Evolutionary conservation across 2,113 vertebrate genomes (phyloP).

Genomic region (Nestor notabilis): DNA sequence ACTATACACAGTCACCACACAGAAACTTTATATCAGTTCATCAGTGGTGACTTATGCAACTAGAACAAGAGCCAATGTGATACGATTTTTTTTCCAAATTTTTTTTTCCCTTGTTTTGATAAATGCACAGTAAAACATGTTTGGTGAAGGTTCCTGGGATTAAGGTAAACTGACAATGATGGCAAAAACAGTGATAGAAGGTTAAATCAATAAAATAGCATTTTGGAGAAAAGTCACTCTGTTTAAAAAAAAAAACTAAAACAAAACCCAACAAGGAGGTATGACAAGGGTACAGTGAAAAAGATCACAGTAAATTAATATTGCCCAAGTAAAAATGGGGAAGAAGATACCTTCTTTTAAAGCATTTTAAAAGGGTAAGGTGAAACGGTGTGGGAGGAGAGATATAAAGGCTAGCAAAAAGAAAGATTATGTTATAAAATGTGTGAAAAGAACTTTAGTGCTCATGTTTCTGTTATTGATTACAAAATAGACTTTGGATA

Average conservation of each 20-base stretch:
- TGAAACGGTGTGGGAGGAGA: rapidly evolving
- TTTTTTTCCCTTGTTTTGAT: not conserved
- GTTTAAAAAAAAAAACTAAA: not conserved
- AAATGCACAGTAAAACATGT: not conserved
- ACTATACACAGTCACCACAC: not conserved
- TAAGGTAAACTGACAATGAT: not conserved
- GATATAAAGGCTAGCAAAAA: not conserved
- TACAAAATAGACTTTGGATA: not conserved
- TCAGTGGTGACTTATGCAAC: not conserved
- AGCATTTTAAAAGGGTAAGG: not conserved
- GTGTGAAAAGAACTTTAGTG: not conserved
- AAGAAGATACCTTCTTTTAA: not conserved
- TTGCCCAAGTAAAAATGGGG: not conserved
- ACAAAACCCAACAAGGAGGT: rapidly evolving
- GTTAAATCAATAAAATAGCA: not conserved
- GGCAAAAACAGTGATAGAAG: not conserved
- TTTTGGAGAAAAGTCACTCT: not conserved
- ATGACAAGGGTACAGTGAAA: not conserved
- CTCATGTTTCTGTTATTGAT: not conserved
- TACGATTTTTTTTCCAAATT: not conserved
- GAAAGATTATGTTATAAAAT: not conserved
- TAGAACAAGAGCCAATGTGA: not conserved
- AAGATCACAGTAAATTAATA: not conserved
- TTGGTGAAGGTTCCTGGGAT: not conserved
- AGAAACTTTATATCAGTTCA: not conserved